Base-by-base conservation (phyloP, 2,113 vertebrate species). In the Daubentonia madagascariensis region DNA sequence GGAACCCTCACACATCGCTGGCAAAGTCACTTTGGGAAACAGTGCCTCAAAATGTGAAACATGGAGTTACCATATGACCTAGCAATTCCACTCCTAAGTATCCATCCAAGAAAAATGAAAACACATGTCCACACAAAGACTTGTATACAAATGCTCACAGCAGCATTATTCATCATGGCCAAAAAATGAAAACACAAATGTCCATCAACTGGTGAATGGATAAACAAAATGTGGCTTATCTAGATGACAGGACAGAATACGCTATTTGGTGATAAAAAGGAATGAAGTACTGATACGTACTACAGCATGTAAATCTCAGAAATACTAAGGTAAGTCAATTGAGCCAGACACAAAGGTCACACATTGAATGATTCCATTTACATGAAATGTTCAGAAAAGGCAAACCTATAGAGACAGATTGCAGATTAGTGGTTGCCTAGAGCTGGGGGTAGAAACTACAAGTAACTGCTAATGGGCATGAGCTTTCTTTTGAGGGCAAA, bases 81-180 rank as follows among this genome's bases (percentile, higher is more conserved):
- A 65, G 50, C 28, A 79, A 75, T 50, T 92, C 40, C 16, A 63
- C 43, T 76, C 37, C 40, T 43, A 18, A 2, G 32, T 68, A 68
- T 75, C 23, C 14, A 40, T 25, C 75, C n/a, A 61, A 94, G 37
- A 89, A 94, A 93, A 85, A 96, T 30, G 11, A 92, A 92, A 92
- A 32, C 37, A 86, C 20, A 22, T 10, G 30, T 32, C 32, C 57
- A 85, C 75, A 87, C 4, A 61, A 11, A 79, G 65, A 48, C 83
- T 61, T 37, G 14, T 12, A 57, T 11, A 57, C 14, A 72, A 84
- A 80, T 54, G n/a, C 80, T 88, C n/a, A 35, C 4, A 50, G 76
- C 52, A 94, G 18, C 16, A n/a, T 81, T 67, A 86, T 6, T 75
- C 32, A 17, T 18, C 35, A 90, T 2, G 85, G n/a, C 52, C 32